Evolutionary conservation across 2,113 vertebrate species (phyloP).

Genomic region (Otus sunia): DNA sequence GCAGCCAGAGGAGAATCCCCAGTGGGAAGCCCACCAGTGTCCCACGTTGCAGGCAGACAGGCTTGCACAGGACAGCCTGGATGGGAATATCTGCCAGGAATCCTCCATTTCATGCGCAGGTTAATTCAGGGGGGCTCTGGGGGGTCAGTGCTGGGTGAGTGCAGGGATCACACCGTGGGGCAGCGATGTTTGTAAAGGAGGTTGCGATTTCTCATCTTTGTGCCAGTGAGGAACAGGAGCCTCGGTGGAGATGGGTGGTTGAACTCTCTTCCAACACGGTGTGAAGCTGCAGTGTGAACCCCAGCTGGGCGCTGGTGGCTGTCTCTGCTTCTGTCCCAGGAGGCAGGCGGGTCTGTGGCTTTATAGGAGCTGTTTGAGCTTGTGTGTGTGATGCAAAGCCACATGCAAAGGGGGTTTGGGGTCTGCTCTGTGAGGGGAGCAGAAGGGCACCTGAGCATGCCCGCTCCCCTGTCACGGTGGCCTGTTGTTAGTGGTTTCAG

Average conservation of each 20-base stretch:
- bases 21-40: background rate
- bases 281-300: background rate
- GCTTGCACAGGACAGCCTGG: background rate
- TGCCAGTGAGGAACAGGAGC: background rate
- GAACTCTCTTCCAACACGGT: background rate
- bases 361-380: background rate
- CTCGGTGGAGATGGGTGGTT: background rate
- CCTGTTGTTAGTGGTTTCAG: too few species aligned
- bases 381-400: background rate
- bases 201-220: background rate
- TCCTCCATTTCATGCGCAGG: rapidly evolving
- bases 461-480: too few species aligned
- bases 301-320: background rate
- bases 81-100: background rate
- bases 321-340: background rate
- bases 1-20: background rate
- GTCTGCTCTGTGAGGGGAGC: background rate
- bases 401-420: background rate
- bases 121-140: too few species aligned
- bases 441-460: background rate
- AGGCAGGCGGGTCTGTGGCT: background rate
- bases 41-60: rapidly evolving
- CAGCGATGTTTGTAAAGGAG: background rate
- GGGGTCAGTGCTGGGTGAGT: background rate
- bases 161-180: background rate